phyloP scores from a whole-genome alignment of 2,113 vertebrate genomes.

The Malurus elegans region DNA sequence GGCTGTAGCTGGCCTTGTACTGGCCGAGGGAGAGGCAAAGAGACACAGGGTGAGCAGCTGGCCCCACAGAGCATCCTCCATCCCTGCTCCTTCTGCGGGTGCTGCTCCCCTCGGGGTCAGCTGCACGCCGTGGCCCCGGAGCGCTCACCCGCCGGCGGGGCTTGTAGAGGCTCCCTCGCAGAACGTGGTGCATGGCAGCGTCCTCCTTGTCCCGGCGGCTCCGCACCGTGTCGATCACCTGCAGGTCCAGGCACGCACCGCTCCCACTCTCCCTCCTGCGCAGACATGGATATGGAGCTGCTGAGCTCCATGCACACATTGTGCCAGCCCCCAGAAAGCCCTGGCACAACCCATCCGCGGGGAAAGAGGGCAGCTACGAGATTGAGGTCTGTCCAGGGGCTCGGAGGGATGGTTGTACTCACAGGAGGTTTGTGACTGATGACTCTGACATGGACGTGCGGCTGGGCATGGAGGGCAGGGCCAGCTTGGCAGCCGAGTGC shows the following conservation, averaged over 20 bases:
- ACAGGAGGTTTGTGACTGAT: constrained; percentile 95
- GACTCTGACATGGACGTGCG: constrained; percentile 89
- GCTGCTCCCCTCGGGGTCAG: neutral
- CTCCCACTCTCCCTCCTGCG: constrained; percentile 90
- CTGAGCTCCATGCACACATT: neutral
- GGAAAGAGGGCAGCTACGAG: neutral
- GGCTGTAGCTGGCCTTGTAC: constrained; percentile 95
- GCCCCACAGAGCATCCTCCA: neutral
- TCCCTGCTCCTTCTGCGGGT: neutral
- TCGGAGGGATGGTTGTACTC: constrained; percentile 54
- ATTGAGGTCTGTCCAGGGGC: neutral
- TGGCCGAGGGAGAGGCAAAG: constrained; percentile 71
- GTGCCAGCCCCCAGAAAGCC: neutral
- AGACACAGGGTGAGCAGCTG: constrained; percentile 63
- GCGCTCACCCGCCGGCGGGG: constrained; percentile 83
- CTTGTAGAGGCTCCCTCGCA: constrained; percentile 92
- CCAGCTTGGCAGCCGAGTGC: constrained; percentile 84
- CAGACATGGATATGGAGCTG: neutral
- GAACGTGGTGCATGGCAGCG: constrained; percentile 88
- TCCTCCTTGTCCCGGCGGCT: constrained; percentile 91
- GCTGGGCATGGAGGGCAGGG: constrained; percentile 91
- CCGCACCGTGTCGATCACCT: constrained; percentile 91
- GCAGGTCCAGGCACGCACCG: constrained; percentile 91
- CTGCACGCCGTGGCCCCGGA: neutral
- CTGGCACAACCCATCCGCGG: neutral